These are phyloP conservation scores for Cladopsammia gracilis DNA, from an alignment of 64 coral and sea anemone species.

Conservation along the genomic window DNA sequence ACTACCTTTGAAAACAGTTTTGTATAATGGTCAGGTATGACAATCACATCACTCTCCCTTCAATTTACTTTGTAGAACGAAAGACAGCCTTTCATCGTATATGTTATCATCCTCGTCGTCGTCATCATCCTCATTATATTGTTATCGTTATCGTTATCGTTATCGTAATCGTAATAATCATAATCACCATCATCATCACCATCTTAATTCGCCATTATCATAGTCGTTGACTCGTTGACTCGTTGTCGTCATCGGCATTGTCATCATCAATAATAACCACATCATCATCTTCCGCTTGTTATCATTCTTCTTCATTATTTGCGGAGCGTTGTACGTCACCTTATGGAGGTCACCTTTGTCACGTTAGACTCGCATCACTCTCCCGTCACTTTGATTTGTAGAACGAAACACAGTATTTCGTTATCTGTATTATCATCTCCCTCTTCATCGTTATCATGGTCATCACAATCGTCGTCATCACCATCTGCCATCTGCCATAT, in stretches of 20 bases:
- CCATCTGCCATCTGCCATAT: neutral
- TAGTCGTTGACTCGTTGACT: neutral
- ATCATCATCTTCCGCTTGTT: neutral
- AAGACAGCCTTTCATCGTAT: too few relatives aligned
- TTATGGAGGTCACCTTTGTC: neutral
- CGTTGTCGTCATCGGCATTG: neutral
- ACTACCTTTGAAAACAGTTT: too few relatives aligned
- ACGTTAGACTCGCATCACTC: neutral
- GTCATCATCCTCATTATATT: too few relatives aligned
- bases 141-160: too few relatives aligned
- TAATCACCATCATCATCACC: neutral
- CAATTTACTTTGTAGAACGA: too few relatives aligned
- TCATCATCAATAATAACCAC: neutral
- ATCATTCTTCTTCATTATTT: neutral
- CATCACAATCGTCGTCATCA: constrained; percentile 3
- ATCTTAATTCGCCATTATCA: neutral
- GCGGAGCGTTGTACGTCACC: constrained; percentile 21
- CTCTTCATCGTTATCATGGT: neutral
- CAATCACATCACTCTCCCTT: too few relatives aligned
- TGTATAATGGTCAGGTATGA: too few relatives aligned
- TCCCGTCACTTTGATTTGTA: neutral
- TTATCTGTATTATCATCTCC: neutral
- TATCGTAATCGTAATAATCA: neutral
- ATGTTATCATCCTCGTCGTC: too few relatives aligned
- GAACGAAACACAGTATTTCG: neutral